phyloP scores from a whole-genome alignment of 2,888 invertebrate genomes.

The Tridacna crocea region DNA sequence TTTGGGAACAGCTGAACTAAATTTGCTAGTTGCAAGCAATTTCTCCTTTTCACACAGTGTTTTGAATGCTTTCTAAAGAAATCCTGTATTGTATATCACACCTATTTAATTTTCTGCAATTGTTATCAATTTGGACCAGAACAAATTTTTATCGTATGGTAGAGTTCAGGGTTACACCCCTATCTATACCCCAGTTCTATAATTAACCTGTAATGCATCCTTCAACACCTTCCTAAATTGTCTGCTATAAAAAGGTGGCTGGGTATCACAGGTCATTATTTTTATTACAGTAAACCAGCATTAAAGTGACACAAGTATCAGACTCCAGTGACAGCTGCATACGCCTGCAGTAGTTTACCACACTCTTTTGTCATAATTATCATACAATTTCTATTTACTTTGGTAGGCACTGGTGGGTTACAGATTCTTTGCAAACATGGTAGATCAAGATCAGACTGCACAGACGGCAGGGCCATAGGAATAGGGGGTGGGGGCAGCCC shows the following conservation, averaged over 20 bases:
- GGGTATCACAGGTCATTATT: slow-evolving; percentile 17
- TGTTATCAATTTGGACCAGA: neutral
- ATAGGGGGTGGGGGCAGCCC: too few species aligned
- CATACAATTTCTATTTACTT: neutral
- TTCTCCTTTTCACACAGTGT: too few species aligned
- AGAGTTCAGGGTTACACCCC: too few species aligned
- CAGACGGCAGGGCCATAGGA: too few species aligned
- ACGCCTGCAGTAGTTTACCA: slow-evolving; percentile 5
- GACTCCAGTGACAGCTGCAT: slow-evolving; percentile 6
- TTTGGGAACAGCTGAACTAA: too few species aligned
- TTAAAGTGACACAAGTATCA: slow-evolving; percentile 20
- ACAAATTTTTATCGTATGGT: neutral
- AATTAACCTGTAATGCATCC: neutral
- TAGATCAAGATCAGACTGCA: too few species aligned
- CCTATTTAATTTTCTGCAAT: neutral
- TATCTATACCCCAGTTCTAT: too few species aligned
- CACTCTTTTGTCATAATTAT: neutral
- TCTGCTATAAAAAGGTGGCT: neutral
- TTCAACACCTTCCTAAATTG: neutral
- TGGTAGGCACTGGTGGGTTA: too few species aligned
- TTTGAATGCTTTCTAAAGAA: too few species aligned
- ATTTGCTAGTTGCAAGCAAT: too few species aligned
- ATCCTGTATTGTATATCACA: too few species aligned
- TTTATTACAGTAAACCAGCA: slow-evolving; percentile 15
- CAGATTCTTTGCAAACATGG: too few species aligned